Base-by-base conservation (phyloP, 2,113 vertebrate genomes). In the Xenopus borealis region DNA sequence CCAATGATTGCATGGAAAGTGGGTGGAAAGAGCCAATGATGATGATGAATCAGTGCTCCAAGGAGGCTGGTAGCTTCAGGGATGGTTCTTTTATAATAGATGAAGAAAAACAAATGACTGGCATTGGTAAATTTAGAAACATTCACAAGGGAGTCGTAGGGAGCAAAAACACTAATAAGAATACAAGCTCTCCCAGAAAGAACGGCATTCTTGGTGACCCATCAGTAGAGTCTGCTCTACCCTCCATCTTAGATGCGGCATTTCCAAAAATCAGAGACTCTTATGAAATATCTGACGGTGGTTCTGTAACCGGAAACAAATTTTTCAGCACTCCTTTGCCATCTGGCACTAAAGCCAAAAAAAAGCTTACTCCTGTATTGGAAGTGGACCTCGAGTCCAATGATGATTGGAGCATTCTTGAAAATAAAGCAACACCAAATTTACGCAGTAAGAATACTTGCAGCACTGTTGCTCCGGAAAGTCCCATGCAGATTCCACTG, bases 291-390 rank as follows among this genome's bases (percentile, higher is more conserved):
- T 45, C 20, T 1, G 19, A 66, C 7, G 5, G n/a, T 18, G n/a
- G 33, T 10, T 13, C 16, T 2, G 58, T 2, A 12, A 47, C 13
- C 1, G 12, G 17, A 7, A 7, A 59, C 16, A 74, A 61, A 61
- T 74, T 59, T 62, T 74, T 74, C 13, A 74, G 72, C 33, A 74
- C 72, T 9, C 72, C 72, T 16, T 47, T 67, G 55, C 19, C 33
- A 33, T 50, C 64, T 7, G 66, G 30, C 30, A 52, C 3, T 7
- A 47, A 33, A 3, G 14, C 13, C 0, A 67, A 61, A 63, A 67
- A 67, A 14, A 59, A 50, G 27, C 64, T 74, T 12, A 67, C 72
- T 3, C 72, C 72, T 10, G 72, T 74, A 11, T 47, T 74, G 55
- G 72, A 74, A 50, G 18, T 67, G 6, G 72, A 74, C 1, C 7